phyloP scores from a whole-genome alignment of 2,888 invertebrate genomes.

The Thysanoteuthis rhombus region DNA sequence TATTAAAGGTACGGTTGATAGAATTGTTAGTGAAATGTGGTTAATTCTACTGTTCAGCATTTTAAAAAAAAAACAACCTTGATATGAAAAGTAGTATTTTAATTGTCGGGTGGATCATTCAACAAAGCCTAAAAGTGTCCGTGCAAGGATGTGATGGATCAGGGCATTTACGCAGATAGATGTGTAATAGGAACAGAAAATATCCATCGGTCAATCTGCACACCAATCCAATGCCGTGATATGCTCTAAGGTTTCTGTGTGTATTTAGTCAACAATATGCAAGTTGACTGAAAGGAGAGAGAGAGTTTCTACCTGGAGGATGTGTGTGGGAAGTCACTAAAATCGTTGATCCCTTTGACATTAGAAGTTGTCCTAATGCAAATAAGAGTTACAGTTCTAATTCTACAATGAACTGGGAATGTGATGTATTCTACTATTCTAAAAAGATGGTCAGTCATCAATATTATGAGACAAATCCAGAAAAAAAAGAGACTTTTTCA shows the following conservation, averaged over 20 bases:
- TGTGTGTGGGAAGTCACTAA: background rate
- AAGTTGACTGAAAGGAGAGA: background rate
- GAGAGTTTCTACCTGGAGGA: background rate
- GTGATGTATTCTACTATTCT: background rate
- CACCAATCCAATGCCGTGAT: background rate
- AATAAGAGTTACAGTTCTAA: background rate
- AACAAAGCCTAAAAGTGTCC: background rate
- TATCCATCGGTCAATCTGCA: background rate
- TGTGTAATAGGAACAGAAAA: background rate
- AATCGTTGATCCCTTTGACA: background rate
- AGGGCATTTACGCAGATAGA: background rate
- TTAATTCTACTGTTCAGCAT: background rate
- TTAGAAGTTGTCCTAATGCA: background rate
- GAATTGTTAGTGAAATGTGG: background rate
- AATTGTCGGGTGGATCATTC: background rate
- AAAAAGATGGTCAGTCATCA: background rate
- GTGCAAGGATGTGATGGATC: background rate
- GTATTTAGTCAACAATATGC: background rate
- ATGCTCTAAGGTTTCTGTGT: background rate
- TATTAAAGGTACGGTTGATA: background rate
- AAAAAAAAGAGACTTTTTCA: background rate
- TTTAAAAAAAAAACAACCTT: too few relatives aligned
- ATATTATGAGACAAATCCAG: background rate
- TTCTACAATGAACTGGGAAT: background rate
- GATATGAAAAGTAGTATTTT: background rate